Base-by-base conservation (phyloP, 2,888 invertebrate genomes). In the Autographa gamma region DNA sequence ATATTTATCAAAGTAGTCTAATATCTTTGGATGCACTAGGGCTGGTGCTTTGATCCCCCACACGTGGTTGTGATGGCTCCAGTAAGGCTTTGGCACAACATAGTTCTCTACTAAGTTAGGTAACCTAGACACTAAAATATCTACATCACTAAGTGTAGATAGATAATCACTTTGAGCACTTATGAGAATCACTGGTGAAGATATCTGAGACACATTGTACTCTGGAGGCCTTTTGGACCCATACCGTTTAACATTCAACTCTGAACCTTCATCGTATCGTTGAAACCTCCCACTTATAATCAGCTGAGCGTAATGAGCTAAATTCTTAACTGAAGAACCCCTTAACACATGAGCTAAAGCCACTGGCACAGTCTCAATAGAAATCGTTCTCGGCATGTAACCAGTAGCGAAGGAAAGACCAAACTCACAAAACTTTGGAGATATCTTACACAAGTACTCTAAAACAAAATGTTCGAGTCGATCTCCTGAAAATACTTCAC, bases 401-500 rank as follows among this genome's bases (percentile, higher is more conserved):
- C 97, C 97, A 2, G 96, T 96, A 0, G 96, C 82, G 14, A 97
- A 79, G 74, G 96, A 95, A 9, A 97, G 89, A 0, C 94, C 82
- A 59, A 96, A 92, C 38, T 96, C 94, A 88, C 97, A 97, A 0
- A 97, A 80, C 64, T 94, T 93, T 0, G 96, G 94, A 8, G 90
- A 89, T 0, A 92, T 72, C 63, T 90, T 89, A 74, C 95, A 94
- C 2, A 93, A 58, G 19, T 88, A 82, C 79, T 93, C 86, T 89
- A 91, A 58, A 87, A 93, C 2, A 78, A 90, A 74, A 95, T 92
- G 84, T 95, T 92, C 19, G 85, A 94, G 60, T 84, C 93, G 85
- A 92, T 96, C 60, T 66, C 87, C 90, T 5, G 97, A 97, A 32
- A 97, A 87, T 71, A 98, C 96, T 86, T 98, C 97, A 73, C 96